Conservation (phyloP, 2,113 vertebrate genomes). For the Pica pica region DNA sequence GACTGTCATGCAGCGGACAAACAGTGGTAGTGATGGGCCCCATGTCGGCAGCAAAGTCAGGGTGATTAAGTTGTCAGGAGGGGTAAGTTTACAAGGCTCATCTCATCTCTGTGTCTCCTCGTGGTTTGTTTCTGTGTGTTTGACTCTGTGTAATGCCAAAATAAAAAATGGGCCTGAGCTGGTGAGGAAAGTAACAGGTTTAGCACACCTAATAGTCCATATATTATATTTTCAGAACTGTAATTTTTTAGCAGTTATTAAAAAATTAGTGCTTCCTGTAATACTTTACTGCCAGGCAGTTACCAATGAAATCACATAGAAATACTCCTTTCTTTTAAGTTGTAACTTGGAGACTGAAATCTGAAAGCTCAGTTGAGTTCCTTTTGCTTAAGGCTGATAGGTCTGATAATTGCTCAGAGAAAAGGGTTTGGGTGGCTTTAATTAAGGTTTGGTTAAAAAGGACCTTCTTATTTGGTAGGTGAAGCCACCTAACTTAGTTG, state of each 20-base stretch:
- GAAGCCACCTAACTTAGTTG: background rate
- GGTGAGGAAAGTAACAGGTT: background rate
- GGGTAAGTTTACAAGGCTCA: slow-evolving; percentile 81
- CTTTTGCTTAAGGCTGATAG: background rate
- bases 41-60: slow-evolving; percentile 89
- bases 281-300: background rate
- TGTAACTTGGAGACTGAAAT: background rate
- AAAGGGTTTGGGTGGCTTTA: background rate
- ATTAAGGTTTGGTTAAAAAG: background rate
- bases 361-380: background rate
- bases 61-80: slow-evolving; percentile 88
- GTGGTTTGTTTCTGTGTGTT: slow-evolving; percentile 3
- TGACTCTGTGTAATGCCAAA: background rate
- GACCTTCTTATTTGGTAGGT: background rate
- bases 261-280: background rate
- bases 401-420: background rate
- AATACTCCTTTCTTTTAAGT: background rate
- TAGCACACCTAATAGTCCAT: background rate
- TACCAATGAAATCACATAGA: background rate
- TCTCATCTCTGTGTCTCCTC: background rate
- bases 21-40: slow-evolving; percentile 72
- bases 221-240: background rate
- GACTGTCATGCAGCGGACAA: slow-evolving; percentile 92
- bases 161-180: background rate
- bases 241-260: background rate